Conservation (phyloP, 2,888 invertebrate genomes). For the Synergus umbraculus region DNA sequence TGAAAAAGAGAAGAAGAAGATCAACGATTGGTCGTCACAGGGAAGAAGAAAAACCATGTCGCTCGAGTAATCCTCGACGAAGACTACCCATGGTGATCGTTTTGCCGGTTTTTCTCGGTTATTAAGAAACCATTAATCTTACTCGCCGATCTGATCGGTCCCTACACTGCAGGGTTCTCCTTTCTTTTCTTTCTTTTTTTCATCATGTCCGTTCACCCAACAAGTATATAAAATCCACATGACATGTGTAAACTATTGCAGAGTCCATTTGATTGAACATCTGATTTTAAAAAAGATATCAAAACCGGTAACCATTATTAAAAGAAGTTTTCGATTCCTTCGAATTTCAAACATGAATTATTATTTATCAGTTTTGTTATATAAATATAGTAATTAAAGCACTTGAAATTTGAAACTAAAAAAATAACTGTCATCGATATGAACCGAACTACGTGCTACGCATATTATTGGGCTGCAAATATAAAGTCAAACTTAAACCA, state of each 20-base stretch:
- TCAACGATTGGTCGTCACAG: constrained; percentile 48
- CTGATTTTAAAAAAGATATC: not conserved
- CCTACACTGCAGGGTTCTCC: constrained; percentile 12
- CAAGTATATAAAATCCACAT: not conserved
- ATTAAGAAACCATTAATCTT: constrained; percentile 76
- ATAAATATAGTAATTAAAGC: too few species aligned
- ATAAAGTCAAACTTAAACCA: too few species aligned
- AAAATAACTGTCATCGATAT: too few species aligned
- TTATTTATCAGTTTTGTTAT: too few species aligned
- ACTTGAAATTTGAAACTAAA: too few species aligned
- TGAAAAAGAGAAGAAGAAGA: constrained; percentile 48
- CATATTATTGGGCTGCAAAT: too few species aligned
- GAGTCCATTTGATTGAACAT: not conserved
- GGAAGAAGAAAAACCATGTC: constrained; percentile 63
- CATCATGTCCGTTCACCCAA: constrained; percentile 12
- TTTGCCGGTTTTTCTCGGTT: constrained; percentile 75
- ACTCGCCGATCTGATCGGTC: constrained; percentile 63
- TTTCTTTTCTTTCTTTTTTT: constrained; percentile 30
- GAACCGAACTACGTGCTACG: too few species aligned
- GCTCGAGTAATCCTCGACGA: constrained; percentile 51
- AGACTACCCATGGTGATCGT: constrained; percentile 64
- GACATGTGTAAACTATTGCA: not conserved
- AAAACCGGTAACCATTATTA: not conserved
- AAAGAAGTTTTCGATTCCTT: too few species aligned
- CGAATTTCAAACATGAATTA: too few species aligned